phyloP scores from a whole-genome alignment of 1,140 invertebrate genomes.

The Drepana arcuata region DNA sequence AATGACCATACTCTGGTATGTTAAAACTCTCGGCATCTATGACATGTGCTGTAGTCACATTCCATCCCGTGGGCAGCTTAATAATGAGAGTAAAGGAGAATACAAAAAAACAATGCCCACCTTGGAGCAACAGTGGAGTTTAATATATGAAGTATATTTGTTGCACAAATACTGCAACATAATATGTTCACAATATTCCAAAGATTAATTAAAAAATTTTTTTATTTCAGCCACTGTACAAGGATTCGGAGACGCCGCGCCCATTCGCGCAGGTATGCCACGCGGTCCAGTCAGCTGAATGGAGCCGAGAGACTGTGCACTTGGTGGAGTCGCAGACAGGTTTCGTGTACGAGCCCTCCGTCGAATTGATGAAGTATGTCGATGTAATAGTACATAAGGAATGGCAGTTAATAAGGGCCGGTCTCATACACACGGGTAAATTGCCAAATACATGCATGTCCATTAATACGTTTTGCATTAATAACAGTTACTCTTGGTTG shows the following conservation, averaged over 20 bases:
- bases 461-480: not conserved
- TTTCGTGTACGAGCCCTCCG: slow-evolving; percentile 21
- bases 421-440: slow-evolving; percentile 27
- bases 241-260: slow-evolving; percentile 1
- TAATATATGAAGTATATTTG: too few species aligned
- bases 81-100: not conserved
- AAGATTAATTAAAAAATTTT: slow-evolving; percentile 1
- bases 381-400: slow-evolving; percentile 23
- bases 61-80: too few species aligned
- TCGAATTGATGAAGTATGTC: slow-evolving; percentile 21
- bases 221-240: slow-evolving; percentile 21
- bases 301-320: slow-evolving; percentile 16
- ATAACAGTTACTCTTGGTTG: too few species aligned
- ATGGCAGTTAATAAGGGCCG: slow-evolving; percentile 27
- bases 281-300: slow-evolving; percentile 24
- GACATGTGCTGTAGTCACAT: too few species aligned
- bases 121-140: too few species aligned
- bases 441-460: not conserved
- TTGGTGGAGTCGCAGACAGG: not conserved
- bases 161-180: too few species aligned
- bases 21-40: too few species aligned
- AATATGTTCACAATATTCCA: not conserved
- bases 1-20: slow-evolving; percentile 35
- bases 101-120: too few species aligned
- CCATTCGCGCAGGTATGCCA: slow-evolving; percentile 29